These are phyloP conservation scores for Toxotes jaculatrix DNA, from an alignment of 2,113 vertebrate genomes.

Conservation along the genomic window DNA sequence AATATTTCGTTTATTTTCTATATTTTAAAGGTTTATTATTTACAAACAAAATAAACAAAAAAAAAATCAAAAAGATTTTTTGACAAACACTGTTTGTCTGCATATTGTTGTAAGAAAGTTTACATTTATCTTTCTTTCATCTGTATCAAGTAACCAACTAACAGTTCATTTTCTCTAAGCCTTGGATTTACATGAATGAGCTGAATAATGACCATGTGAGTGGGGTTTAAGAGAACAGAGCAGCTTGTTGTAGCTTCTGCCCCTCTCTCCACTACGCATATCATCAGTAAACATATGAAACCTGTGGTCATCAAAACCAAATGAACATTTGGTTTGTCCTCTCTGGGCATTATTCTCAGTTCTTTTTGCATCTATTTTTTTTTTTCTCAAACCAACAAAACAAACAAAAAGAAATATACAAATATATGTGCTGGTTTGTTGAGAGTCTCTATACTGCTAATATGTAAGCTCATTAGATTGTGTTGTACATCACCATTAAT, in stretches of 20 bases:
- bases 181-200: slow-evolving; percentile 82
- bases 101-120: slow-evolving; percentile 90
- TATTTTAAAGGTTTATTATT: slow-evolving; percentile 90
- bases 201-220: slow-evolving; percentile 78
- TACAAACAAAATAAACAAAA: slow-evolving; percentile 86
- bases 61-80: slow-evolving; percentile 81
- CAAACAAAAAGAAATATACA: slow-evolving; percentile 77
- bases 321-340: slow-evolving; percentile 72
- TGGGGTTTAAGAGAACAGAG: slow-evolving; percentile 62
- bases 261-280: slow-evolving; percentile 58
- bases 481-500: slow-evolving; percentile 79
- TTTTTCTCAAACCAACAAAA: slow-evolving; percentile 70
- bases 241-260: slow-evolving; percentile 47
- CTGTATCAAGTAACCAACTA: slow-evolving; percentile 82
- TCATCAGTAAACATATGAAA: slow-evolving; percentile 83
- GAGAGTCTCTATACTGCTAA: slow-evolving; percentile 81
- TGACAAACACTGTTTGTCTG: slow-evolving; percentile 90
- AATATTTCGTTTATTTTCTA: slow-evolving; percentile 88
- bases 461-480: slow-evolving; percentile 75
- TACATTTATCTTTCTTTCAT: slow-evolving; percentile 84
- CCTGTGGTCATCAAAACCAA: slow-evolving; percentile 72
- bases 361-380: slow-evolving; percentile 79
- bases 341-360: slow-evolving; percentile 69
- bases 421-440: slow-evolving; percentile 86
- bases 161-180: slow-evolving; percentile 77